These are phyloP conservation scores for Epizoanthus fatuus DNA, from an alignment of 92 coral and sea anemone species.

Conservation along the genomic window DNA sequence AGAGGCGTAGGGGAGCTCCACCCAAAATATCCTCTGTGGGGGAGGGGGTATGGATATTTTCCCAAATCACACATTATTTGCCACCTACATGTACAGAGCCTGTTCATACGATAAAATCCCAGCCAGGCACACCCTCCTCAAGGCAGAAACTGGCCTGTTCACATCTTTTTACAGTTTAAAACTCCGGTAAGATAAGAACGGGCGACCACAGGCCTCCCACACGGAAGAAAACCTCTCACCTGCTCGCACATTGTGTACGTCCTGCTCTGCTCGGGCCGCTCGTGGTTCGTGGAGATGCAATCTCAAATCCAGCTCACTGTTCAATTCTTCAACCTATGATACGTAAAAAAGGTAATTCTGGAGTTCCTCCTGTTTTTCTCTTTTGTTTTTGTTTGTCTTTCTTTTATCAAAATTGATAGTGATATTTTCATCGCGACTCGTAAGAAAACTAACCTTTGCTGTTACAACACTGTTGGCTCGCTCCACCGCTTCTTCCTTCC, in stretches of 20 bases:
- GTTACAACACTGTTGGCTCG: constrained; percentile 94
- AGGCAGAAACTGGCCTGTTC: too few relatives aligned
- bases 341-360: neutral
- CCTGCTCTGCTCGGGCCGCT: constrained; percentile 93
- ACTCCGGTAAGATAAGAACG: neutral
- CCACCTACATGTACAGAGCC: too few relatives aligned
- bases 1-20: too few relatives aligned
- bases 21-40: too few relatives aligned
- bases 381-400: neutral
- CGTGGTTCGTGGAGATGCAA: constrained; percentile 97
- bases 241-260: constrained; percentile 97
- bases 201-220: neutral
- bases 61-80: too few relatives aligned
- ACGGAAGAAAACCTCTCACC: constrained; percentile 56
- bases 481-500: constrained; percentile 95
- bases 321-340: constrained; percentile 92
- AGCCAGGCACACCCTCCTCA: too few relatives aligned
- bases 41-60: too few relatives aligned
- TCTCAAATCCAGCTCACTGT: constrained; percentile 97
- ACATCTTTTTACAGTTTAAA: neutral
- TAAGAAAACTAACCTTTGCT: constrained; percentile 79
- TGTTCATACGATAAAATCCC: too few relatives aligned
- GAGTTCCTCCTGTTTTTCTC: neutral
- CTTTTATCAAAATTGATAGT: neutral
- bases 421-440: neutral